Evolutionary conservation across 2,797 vertebrate genomes (phyloP), one percentile per base, ranked within the genome.

Genomic region (Anisognathus igniventris): DNA sequence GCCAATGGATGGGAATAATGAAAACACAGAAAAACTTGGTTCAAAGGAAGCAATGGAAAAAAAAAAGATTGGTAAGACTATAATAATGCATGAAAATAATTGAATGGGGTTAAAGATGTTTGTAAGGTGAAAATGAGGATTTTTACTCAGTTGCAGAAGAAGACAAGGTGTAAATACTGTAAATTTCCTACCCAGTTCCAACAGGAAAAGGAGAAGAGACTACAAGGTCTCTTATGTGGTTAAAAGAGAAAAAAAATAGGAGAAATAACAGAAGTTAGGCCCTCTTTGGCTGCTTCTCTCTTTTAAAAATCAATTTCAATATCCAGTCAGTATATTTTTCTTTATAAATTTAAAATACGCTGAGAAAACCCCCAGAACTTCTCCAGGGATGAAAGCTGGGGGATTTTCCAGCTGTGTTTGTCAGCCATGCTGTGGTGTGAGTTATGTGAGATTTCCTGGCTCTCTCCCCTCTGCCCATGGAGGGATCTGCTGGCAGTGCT

Each of bases 301-400:
- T 57, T 58, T 25, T 11, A 37, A 64, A 58, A 23, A 33, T 23
- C 13, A 14, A 13, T 70, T 50, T 61, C 53, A 48, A 2, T 24
- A 9, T 37, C 23, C 7, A 1, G 5, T 54, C 27, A 33, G 6
- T 30, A 9, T 3, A 3, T 30, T 25, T 64, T 56, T n/a, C 14
- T 64, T 31, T 2, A 2, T 14, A 30, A 17, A 48, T 56, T 56
- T 39, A 27, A 70, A 62, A 76, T 44, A 31, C 4, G 18, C 4
- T 24, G 12, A 3, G 9, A 47, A 68, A 20, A n/a, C 1, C 0
- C 1, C 6, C 10, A 3, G 6, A 51, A 14, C 2, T 4, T 56
- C n/a, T 50, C 64, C 7, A n/a, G 8, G 4, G 3, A 13, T 45
- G 10, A 3, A 12, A 72, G 11, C 0, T 22, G 75, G 33, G 27